phyloP scores from a whole-genome alignment of 2,888 invertebrate genomes.

The Machimus atricapillus region DNA sequence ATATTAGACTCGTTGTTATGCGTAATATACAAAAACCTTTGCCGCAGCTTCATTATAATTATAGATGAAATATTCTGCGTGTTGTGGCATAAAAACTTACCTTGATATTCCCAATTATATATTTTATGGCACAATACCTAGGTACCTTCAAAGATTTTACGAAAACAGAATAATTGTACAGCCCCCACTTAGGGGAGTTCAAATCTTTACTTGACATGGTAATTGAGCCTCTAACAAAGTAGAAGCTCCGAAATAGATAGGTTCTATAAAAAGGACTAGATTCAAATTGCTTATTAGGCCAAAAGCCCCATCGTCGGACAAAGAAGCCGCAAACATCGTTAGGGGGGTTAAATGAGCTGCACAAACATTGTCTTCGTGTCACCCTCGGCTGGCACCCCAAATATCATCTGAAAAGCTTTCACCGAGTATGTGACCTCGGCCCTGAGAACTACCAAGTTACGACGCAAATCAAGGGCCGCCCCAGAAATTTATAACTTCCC shows the following conservation, averaged over 20 bases:
- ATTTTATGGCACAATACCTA: neutral
- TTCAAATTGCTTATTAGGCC: neutral
- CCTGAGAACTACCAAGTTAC: neutral
- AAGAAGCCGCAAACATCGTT: neutral
- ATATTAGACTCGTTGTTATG: neutral
- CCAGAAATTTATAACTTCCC: neutral
- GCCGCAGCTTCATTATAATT: too few species aligned
- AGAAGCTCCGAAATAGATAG: neutral
- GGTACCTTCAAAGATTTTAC: neutral
- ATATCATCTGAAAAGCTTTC: neutral
- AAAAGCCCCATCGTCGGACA: neutral
- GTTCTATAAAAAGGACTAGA: neutral
- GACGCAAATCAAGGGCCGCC: neutral
- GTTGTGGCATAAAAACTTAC: too few species aligned
- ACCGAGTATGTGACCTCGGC: neutral
- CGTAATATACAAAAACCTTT: too few species aligned
- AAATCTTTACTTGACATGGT: neutral
- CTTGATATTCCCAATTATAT: too few species aligned
- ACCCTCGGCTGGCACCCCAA: neutral
- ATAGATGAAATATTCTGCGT: too few species aligned
- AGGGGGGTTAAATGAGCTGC: neutral
- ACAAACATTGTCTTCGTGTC: neutral
- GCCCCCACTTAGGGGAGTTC: too few species aligned
- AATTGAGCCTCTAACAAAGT: neutral
- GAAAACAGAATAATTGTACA: neutral